phyloP scores from a whole-genome alignment of 2,797 vertebrate genomes.

The Tenualosa ilisha region DNA sequence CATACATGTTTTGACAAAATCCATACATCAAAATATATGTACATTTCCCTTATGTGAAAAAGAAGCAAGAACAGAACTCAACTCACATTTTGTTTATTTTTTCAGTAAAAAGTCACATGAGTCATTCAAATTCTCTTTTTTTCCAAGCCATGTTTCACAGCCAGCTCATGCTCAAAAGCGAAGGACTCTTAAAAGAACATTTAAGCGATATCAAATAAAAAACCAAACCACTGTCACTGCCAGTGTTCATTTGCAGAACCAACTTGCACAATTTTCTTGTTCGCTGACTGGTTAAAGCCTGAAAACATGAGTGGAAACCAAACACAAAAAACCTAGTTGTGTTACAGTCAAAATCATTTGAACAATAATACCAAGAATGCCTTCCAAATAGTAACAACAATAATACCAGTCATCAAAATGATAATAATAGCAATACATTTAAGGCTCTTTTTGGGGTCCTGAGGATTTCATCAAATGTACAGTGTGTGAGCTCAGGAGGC shows the following conservation, averaged over 20 bases:
- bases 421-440: conserved; percentile 68
- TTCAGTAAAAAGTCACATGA: conserved; percentile 77
- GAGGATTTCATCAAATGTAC: conserved; percentile 75
- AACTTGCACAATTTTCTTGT: conserved; percentile 56
- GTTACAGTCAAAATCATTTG: conserved; percentile 22
- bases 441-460: conserved; percentile 81
- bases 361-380: conserved; percentile 15
- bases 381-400: conserved; percentile 30
- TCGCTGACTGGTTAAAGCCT: conserved; percentile 52
- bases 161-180: conserved; percentile 67
- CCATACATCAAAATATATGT: neutral
- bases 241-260: conserved; percentile 57
- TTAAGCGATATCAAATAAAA: conserved; percentile 57
- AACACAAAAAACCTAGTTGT: conserved; percentile 36
- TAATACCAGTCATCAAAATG: conserved; percentile 38
- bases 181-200: conserved; percentile 56
- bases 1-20: neutral
- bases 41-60: neutral
- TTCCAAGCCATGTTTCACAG: conserved; percentile 60
- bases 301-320: neutral
- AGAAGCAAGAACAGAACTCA: conserved; percentile 4
- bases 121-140: conserved; percentile 61
- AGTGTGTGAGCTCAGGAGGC: conserved; percentile 48
- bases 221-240: conserved; percentile 50
- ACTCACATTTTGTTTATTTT: conserved; percentile 27